Conservation (phyloP, 1,140 invertebrate species). For the Tetramorium parvispinum region DNA sequence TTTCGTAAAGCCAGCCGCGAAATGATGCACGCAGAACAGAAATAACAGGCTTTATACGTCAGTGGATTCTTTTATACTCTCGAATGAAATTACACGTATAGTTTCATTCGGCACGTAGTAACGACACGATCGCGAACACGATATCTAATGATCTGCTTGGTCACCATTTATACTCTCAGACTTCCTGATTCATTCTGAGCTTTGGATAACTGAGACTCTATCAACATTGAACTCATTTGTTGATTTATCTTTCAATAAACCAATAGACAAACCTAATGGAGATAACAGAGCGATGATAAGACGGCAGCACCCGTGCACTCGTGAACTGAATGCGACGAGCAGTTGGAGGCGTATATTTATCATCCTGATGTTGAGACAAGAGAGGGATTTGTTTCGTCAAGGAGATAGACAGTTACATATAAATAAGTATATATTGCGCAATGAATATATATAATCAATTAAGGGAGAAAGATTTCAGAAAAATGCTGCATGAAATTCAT, state of each 20-base stretch:
- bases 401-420: background rate
- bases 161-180: background rate
- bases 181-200: constrained; percentile 33
- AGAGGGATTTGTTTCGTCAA: background rate
- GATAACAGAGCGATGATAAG: background rate
- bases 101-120: background rate
- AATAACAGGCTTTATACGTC: constrained; percentile 50
- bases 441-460: background rate
- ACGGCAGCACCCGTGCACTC: no score
- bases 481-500: background rate
- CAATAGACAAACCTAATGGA: background rate
- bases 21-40: constrained; percentile 39
- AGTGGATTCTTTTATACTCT: constrained; percentile 51
- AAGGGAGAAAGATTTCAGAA: background rate
- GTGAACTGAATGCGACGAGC: background rate
- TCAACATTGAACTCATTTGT: background rate
- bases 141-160: background rate
- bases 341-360: background rate
- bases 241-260: background rate
- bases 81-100: background rate
- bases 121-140: background rate
- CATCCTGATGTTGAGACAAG: background rate
- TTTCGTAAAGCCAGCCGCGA: constrained; percentile 1
- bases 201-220: background rate
- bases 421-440: background rate